Evolutionary conservation across 2,888 invertebrate genomes (phyloP), one percentile per base, ranked within the genome.

Genomic region (Metellina segmentata): DNA sequence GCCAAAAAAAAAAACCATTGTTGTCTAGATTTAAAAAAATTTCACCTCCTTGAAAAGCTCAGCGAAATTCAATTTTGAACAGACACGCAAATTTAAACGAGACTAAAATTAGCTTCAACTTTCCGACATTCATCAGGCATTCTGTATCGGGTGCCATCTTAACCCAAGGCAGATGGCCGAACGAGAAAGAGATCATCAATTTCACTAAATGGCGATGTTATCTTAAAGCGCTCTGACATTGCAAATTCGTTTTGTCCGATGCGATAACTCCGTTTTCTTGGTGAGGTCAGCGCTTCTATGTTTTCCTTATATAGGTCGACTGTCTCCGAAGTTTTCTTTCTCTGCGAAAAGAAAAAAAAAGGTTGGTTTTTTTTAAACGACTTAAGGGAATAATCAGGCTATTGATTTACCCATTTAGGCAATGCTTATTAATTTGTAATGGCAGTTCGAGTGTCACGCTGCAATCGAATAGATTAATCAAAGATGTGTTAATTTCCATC

Each of bases 221-320:
- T 49, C n/a, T 77, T n/a, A 51, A 77, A 77, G 49, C 34, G 52
- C 77, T 51, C 13, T 77, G 77, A 77, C 77, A 51, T 77, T 51
- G 77, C 77, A 77, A 77, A 51, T 77, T 11, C 77, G 49, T 48
- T 77, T n/a, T n/a, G n/a, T 51, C 51, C 51, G 8, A n/a, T 13
- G 51, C n/a, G n/a, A 51, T 48, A 77, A 51, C 77, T n/a, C 51
- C n/a, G 48, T 49, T 77, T 34, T 51, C 77, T 49, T 49, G 61
- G 61, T 16, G 16, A 61, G 61, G 61, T 61, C 61, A 61, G 16
- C n/a, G n/a, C 61, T 61, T 16, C 13, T 0, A 61, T 9, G 61
- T 16, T 16, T 16, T 61, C 16, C 16, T 61, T 61, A 61, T 61
- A 9, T 61, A 9, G 61, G 61, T 9, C 61, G 16, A 1, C 61